Base-by-base conservation (phyloP, 2,888 invertebrate species). In the Toxonevra muliebris region DNA sequence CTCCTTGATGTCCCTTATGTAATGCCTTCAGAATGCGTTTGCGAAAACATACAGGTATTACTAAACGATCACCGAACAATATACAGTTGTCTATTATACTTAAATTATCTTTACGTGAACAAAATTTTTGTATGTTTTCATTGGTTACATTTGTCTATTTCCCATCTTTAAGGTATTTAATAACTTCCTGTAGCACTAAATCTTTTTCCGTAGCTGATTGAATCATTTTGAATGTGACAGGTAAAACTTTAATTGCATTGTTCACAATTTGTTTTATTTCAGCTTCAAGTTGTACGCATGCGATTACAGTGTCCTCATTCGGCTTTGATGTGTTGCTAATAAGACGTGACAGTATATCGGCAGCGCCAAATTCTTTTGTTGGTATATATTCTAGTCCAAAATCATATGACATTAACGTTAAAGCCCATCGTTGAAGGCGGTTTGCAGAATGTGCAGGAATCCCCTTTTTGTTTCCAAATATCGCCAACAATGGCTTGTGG, bases 391-490 rank as follows among this genome's bases (percentile, higher is more conserved):
- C 50, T 15, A 65, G 19, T 19, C 59, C 60, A 52, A 60, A 65
- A 48, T 52, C 41, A 15, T 65, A 50, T 0, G 42, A 45, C 19
- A n/a, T n/a, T n/a, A n/a, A n/a, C n/a, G n/a, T n/a, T n/a, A n/a
- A n/a, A n/a, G n/a, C n/a, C n/a, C n/a, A n/a, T n/a, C n/a, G n/a
- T n/a, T n/a, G n/a, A n/a, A n/a, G n/a, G n/a, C n/a, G n/a, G n/a
- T n/a, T n/a, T n/a, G n/a, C n/a, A n/a, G n/a, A n/a, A n/a, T n/a
- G n/a, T n/a, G n/a, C n/a, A n/a, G n/a, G n/a, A n/a, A 65, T 48
- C 17, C 74, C 71, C 59, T 72, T 78, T 61, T 79, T 78, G 19
- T 78, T 74, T 2, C 42, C 50, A 43, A 65, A 65, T 41, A 65
- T 59, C 1, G 59, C 59, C 17, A 65, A 12, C 13, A 65, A 20